Evolutionary conservation across 1,140 invertebrate genomes (phyloP).

Genomic region (Cylas formicarius): DNA sequence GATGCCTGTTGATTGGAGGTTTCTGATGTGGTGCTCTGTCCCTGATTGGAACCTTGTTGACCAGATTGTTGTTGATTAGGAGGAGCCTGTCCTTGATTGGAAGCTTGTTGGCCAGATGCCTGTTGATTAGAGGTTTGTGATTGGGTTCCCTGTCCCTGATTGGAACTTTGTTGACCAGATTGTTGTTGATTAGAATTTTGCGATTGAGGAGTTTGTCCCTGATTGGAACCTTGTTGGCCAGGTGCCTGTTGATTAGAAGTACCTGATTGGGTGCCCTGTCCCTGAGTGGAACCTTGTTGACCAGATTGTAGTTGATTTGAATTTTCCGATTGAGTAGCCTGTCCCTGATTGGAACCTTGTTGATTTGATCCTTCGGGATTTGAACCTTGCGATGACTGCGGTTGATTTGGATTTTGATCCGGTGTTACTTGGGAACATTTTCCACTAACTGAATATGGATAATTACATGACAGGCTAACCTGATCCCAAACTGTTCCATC

Average conservation of each 20-base stretch:
- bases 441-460: slow-evolving; percentile 41
- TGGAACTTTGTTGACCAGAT: slow-evolving; percentile 1
- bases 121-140: slow-evolving; percentile 11
- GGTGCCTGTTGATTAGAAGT: slow-evolving; percentile 1
- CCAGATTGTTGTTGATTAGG: slow-evolving; percentile 15
- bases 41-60: slow-evolving; percentile 4
- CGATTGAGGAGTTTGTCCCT: neutral
- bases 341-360: neutral
- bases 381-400: too few relatives aligned
- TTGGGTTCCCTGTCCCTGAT: neutral
- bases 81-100: neutral
- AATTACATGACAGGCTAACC: slow-evolving; percentile 51
- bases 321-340: neutral
- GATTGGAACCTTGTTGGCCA: slow-evolving; percentile 4
- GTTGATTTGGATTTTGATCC: too few relatives aligned
- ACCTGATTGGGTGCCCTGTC: neutral
- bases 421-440: slow-evolving; percentile 19
- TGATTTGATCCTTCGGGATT: slow-evolving; percentile 13
- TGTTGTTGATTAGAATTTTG: slow-evolving; percentile 39
- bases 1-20: slow-evolving; percentile 8
- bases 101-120: slow-evolving; percentile 3
- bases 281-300: slow-evolving; percentile 3
- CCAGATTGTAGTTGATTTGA: slow-evolving; percentile 11
- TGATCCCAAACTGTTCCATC: slow-evolving; percentile 48
- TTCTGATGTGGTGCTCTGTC: neutral